Evolutionary conservation across 2,113 vertebrate species (phyloP).

Genomic region (Perca fluviatilis): DNA sequence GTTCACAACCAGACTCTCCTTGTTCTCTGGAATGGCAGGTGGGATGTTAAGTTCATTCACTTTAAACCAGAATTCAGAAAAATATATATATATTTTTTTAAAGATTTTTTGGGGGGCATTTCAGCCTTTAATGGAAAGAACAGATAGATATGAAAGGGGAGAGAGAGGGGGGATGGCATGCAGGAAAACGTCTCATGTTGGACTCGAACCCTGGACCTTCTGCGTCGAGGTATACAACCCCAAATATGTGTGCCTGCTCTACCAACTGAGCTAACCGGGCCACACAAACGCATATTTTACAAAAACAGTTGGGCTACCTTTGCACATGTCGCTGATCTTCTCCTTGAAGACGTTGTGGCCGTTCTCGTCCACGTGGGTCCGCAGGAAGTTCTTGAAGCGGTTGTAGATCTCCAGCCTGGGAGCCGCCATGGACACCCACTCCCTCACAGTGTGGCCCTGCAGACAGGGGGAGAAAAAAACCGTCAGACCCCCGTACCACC

Average conservation of each 20-base stretch:
- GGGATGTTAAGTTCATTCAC: background rate
- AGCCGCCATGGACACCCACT: slow-evolving; percentile 97
- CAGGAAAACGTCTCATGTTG: too few relatives aligned
- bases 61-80: too few relatives aligned
- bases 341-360: slow-evolving; percentile 99
- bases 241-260: too few relatives aligned
- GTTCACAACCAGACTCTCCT: slow-evolving; percentile 95
- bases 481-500: background rate
- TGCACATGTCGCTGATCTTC: slow-evolving; percentile 99
- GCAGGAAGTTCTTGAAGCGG: slow-evolving; percentile 98
- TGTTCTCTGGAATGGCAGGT: slow-evolving; percentile 87
- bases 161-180: too few relatives aligned
- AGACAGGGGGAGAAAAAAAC: too few relatives aligned
- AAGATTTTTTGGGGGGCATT: too few relatives aligned
- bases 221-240: too few relatives aligned
- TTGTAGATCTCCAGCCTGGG: slow-evolving; percentile 97
- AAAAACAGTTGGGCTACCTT: slow-evolving; percentile 81
- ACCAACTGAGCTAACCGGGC: too few relatives aligned
- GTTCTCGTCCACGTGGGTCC: slow-evolving; percentile 94
- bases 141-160: too few relatives aligned
- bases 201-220: too few relatives aligned
- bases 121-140: too few relatives aligned
- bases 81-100: too few relatives aligned
- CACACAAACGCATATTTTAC: background rate
- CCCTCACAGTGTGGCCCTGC: slow-evolving; percentile 92